Conservation (phyloP, 2,113 vertebrate species). For the Onychorhynchus coronatus region DNA sequence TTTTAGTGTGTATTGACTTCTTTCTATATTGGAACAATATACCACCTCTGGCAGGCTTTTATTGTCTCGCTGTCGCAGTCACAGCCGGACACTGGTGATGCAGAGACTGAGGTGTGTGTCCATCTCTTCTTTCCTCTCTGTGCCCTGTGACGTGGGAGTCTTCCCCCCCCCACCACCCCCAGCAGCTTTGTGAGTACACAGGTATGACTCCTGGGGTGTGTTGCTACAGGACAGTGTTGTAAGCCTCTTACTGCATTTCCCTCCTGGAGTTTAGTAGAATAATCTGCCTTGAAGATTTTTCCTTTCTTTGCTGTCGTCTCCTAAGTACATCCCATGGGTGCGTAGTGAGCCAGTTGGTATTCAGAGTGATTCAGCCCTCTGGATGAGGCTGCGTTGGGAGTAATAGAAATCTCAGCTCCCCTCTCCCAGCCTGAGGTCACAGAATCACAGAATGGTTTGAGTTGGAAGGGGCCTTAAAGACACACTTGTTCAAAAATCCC, state of each 20-base stretch:
- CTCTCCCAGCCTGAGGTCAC: neutral
- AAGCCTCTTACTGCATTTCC: neutral
- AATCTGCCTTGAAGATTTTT: neutral
- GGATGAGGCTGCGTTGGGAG: neutral
- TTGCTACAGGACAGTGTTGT: neutral
- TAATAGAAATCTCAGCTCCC: neutral
- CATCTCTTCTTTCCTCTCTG: neutral
- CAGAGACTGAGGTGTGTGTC: neutral
- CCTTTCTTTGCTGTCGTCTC: neutral
- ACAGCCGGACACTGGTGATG: neutral
- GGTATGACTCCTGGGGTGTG: neutral
- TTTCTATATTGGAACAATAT: conserved; percentile 4
- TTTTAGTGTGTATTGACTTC: conserved; percentile 25
- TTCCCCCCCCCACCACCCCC: neutral
- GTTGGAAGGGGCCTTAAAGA: neutral
- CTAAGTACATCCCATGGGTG: neutral
- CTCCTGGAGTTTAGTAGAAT: neutral
- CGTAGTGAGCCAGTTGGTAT: neutral
- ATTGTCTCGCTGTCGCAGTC: neutral
- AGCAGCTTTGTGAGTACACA: neutral
- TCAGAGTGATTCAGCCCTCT: neutral
- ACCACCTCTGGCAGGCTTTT: neutral
- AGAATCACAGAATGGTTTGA: neutral
- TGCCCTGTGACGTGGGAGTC: neutral
- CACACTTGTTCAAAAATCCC: neutral